Base-by-base conservation (phyloP, 2,113 vertebrate genomes). In the Onychorhynchus coronatus region DNA sequence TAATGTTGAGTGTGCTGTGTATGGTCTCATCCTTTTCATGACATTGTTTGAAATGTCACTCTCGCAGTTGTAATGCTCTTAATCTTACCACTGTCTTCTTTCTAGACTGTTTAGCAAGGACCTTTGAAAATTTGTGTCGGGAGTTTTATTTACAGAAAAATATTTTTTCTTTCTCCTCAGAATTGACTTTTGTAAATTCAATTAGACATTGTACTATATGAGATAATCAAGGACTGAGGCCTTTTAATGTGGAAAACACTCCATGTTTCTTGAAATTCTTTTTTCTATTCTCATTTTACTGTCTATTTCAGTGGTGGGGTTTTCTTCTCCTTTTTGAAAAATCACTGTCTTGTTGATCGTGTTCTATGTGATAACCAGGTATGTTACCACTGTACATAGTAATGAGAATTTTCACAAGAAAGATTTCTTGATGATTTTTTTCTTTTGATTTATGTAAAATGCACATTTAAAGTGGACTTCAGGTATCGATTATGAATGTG, bases 361-460 rank as follows among this genome's bases (percentile, higher is more conserved):
- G 6, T 17, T 46, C 1, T 16, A 0, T 28, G 5, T 61, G 50
- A 19, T 37, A 31, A 27, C 21, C 8, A 11, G 15, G 8, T 50
- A 2, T 20, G 9, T 52, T 66, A 18, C 27, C 8, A 10, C 5
- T 49, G 11, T 11, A 23, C 0, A 0, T 7, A 68, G 5, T 21
- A 56, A 12, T 56, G 49, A 78, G 14, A 30, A 35, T 67, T 80
- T 75, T 49, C 52, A 33, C 39, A 80, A 39, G 47, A 49, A 25
- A 41, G 8, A 61, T 50, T 80, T 41, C 7, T 62, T 62, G 11
- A 6, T 9, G 0, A 31, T 13, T 41, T n/a, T 75, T 89, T 84
- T 28, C 3, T 86, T 62, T 58, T 30, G 74, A 25, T 3, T 70
- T 62, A 6, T 1, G 1, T 62, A 30, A 72, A 72, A 46, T 63